phyloP scores from a whole-genome alignment of 2,113 vertebrate genomes.

The Misgurnus mizolepis region DNA sequence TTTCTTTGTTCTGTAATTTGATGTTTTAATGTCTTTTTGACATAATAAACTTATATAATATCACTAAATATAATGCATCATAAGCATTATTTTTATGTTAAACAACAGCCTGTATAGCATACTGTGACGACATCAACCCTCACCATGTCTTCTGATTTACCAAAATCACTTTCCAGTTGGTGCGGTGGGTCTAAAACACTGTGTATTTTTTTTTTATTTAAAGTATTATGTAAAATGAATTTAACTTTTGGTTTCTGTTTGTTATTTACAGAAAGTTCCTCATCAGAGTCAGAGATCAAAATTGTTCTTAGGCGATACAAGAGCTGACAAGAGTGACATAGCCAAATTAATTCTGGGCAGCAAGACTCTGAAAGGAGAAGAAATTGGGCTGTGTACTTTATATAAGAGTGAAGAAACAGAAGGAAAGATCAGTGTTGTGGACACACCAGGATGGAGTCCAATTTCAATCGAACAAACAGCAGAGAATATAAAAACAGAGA shows the following conservation, averaged over 20 bases:
- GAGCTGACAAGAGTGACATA: conserved; percentile 1
- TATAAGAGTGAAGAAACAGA: conserved; percentile 7
- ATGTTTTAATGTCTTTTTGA: no score
- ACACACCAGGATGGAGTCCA: conserved; percentile 50
- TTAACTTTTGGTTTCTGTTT: background rate
- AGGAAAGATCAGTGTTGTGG: conserved; percentile 38
- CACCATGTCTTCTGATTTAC: no score
- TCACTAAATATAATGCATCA: no score
- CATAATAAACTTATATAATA: no score
- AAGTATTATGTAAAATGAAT: background rate
- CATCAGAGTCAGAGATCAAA: background rate
- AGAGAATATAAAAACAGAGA: conserved; percentile 24
- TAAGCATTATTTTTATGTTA: no score
- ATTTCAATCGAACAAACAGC: conserved; percentile 4
- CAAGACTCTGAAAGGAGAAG: background rate
- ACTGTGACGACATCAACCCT: background rate
- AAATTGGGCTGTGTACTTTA: background rate
- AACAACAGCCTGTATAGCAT: no score
- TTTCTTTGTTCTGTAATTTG: no score
- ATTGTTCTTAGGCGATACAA: conserved; percentile 43
- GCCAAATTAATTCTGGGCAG: background rate
- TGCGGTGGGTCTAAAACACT: no score
- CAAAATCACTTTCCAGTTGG: no score
- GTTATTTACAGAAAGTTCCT: background rate
- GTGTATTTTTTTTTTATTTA: background rate